phyloP scores from a whole-genome alignment of 1,140 invertebrate genomes.

The Pemphigus obesinymphae region DNA sequence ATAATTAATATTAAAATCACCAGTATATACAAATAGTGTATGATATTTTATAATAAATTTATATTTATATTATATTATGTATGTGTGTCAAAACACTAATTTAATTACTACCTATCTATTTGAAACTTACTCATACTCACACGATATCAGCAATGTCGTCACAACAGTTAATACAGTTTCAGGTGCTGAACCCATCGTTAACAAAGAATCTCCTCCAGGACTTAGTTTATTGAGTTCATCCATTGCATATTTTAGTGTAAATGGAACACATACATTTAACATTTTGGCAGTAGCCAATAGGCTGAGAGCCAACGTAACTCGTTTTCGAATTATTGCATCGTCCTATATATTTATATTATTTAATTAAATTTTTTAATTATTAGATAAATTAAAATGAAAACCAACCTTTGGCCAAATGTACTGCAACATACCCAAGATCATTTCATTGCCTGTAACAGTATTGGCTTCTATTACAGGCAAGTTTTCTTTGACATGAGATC shows the following conservation, averaged over 20 bases:
- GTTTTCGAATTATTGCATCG: constrained; percentile 68
- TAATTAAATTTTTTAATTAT: constrained; percentile 29
- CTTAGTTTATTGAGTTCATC: constrained; percentile 75
- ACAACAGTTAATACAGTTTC: constrained; percentile 68
- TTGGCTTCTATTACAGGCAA: constrained; percentile 2
- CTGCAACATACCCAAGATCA: constrained; percentile 79
- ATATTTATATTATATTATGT: no score
- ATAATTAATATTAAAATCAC: no score
- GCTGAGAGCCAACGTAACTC: constrained; percentile 80
- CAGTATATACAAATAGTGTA: no score
- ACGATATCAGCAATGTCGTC: constrained; percentile 80
- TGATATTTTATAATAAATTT: no score
- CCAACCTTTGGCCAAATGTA: constrained; percentile 93
- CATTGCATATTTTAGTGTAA: constrained; percentile 90
- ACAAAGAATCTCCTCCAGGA: constrained; percentile 52
- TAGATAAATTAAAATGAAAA: constrained; percentile 38
- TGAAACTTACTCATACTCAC: constrained; percentile 60
- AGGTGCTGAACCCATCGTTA: constrained; percentile 66
- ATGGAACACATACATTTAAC: constrained; percentile 91
- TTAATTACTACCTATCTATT: background rate
- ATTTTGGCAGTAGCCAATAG: constrained; percentile 77
- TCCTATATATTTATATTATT: constrained; percentile 63
- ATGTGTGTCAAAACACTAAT: background rate
- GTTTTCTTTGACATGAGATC: constrained; percentile 13
- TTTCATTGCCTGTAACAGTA: constrained; percentile 64